Conservation (phyloP, 2,888 invertebrate species). For the Caenorhabditis angaria region DNA sequence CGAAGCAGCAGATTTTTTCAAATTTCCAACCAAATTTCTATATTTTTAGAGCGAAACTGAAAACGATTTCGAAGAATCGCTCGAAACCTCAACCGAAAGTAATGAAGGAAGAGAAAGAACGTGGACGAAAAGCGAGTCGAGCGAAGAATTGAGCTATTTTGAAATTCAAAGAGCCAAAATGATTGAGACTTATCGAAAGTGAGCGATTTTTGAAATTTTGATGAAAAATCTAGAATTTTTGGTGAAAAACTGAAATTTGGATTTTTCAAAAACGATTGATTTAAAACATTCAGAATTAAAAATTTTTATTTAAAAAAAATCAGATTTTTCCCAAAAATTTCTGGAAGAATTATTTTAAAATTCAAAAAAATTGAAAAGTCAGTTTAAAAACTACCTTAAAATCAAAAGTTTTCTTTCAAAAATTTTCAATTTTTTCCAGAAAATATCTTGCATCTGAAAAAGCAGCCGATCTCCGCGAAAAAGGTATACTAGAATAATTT, state of each 20-base stretch:
- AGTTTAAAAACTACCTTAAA: too few species aligned
- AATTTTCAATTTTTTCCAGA: conserved; percentile 16
- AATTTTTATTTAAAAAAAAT: too few species aligned
- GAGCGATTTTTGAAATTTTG: not conserved
- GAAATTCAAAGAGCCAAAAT: conserved; percentile 41
- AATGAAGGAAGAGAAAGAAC: conserved; percentile 18
- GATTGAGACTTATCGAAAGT: conserved; percentile 52
- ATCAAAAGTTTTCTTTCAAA: conserved; percentile 6
- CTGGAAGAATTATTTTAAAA: too few species aligned
- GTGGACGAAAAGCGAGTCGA: conserved; percentile 24
- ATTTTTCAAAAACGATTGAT: too few species aligned
- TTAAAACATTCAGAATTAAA: too few species aligned
- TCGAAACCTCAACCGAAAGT: conserved; percentile 16
- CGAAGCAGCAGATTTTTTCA: not conserved
- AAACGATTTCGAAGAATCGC: conserved; percentile 27
- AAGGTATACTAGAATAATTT: conserved; percentile 37
- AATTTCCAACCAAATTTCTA: not conserved
- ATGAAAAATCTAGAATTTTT: not conserved
- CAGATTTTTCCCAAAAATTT: too few species aligned
- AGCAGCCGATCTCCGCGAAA: conserved; percentile 44
- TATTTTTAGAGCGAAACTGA: conserved; percentile 46
- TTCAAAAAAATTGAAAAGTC: too few species aligned
- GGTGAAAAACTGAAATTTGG: too few species aligned
- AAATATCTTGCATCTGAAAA: conserved; percentile 47
- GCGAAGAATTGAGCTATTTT: conserved; percentile 34